phyloP scores from a whole-genome alignment of 1,140 invertebrate genomes.

The Leptoteleia sp. region DNA sequence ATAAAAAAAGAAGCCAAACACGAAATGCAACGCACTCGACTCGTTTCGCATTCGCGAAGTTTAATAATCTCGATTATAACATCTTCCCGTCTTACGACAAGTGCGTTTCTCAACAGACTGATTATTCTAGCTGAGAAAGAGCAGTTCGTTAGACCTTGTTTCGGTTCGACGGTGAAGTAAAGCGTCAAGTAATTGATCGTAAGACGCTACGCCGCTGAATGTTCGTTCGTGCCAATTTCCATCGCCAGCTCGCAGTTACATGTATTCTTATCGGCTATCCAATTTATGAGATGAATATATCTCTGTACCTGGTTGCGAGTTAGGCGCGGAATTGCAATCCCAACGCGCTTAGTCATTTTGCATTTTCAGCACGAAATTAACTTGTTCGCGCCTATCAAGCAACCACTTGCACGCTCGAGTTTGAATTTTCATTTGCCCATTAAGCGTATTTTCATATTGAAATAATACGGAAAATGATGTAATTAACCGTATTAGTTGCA shows the following conservation, averaged over 20 bases:
- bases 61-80: constrained; percentile 46
- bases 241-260: constrained; percentile 43
- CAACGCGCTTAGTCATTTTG: constrained; percentile 38
- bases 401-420: neutral
- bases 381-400: constrained; percentile 16
- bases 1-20: neutral
- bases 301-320: constrained; percentile 31
- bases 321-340: constrained; percentile 22
- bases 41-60: constrained; percentile 3
- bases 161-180: constrained; percentile 51
- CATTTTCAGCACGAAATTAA: constrained; percentile 37
- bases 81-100: constrained; percentile 50
- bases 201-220: constrained; percentile 43
- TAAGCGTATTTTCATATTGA: neutral
- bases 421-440: neutral
- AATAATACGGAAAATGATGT: neutral
- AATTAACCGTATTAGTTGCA: neutral
- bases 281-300: constrained; percentile 54
- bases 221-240: constrained; percentile 53
- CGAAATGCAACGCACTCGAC: constrained; percentile 9
- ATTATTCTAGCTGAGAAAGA: constrained; percentile 53
- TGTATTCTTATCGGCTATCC: constrained; percentile 56
- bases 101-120: constrained; percentile 55
- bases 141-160: constrained; percentile 51
- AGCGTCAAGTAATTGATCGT: constrained; percentile 54